Base-by-base conservation (phyloP, 92 coral and sea anemone species). In the Parazoanthus atlanticus region DNA sequence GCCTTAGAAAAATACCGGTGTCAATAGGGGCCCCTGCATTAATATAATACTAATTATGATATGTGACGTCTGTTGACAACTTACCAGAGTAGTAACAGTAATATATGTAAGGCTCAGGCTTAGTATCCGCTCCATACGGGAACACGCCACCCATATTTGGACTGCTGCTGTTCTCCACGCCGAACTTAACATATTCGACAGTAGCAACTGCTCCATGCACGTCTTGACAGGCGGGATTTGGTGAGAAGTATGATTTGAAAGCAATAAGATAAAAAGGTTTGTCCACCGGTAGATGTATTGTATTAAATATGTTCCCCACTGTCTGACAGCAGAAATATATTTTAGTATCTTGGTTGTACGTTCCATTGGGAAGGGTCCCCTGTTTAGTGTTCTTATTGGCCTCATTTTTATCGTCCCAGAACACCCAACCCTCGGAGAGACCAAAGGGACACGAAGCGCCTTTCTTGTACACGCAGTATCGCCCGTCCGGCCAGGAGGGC, bases 221-320 rank as follows among this genome's bases (percentile, higher is more conserved):
- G 25, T 31, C 29, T 28, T 80, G 84, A 54, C 84, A 80, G 19
- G 40, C 72, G 13, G 84, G 84, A 6, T 80, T 80, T 7, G 67
- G 0, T 21, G 84, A 19, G 46, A 80, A 80, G 40, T 43, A 31
- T 29, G 92, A 90, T 15, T 85, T 84, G 41, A 78, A 71, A 21
- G 92, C 89, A 34, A 90, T 85, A 52, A 90, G 80, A 74, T 90
- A 90, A 29, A 90, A 90, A 7, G 92, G 92, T 70, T 90, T 90
- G 33, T 90, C 92, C 16, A 85, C 83, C 8, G 92, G 92, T 74
- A 90, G 67, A 77, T 70, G 33, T 17, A 90, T 90, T 34, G 78
- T 80, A 0, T 82, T 12, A 73, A 66, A 80, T 47, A 85, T 74
- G 19, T 33, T 90, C 58, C 92, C 92, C 30, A 76, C 41, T n/a